Conservation (phyloP, 2,888 invertebrate species). For the Stramonita haemastoma region DNA sequence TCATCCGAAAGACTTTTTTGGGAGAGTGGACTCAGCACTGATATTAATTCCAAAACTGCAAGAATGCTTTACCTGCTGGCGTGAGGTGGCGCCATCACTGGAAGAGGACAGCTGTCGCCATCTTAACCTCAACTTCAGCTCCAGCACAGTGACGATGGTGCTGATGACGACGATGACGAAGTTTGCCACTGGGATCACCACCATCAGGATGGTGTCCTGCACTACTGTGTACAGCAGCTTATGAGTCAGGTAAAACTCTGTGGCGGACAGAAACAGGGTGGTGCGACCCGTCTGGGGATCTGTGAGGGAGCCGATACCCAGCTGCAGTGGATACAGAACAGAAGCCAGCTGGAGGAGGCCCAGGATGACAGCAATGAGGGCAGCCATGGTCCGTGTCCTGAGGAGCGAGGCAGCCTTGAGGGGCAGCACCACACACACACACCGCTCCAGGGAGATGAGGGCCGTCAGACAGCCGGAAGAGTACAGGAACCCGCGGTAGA, state of each 20-base stretch:
- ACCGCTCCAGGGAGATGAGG: conserved; percentile 34
- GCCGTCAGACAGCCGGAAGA: conserved; percentile 28
- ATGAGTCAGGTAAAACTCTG: background rate
- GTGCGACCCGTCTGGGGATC: background rate
- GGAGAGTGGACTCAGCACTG: too few relatives aligned
- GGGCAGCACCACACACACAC: conserved; percentile 33
- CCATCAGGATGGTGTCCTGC: conserved; percentile 32
- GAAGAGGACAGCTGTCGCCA: conserved; percentile 24
- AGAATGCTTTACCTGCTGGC: too few relatives aligned
- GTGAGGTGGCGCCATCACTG: too few relatives aligned
- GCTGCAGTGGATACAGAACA: conserved; percentile 28
- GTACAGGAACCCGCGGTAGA: conserved; percentile 39
- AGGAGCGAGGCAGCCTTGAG: conserved; percentile 26
- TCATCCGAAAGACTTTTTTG: too few relatives aligned
- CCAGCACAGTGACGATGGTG: conserved; percentile 34
- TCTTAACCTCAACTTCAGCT: conserved; percentile 23
- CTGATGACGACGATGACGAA: background rate
- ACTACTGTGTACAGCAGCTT: conserved; percentile 15
- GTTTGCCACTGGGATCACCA: conserved; percentile 18
- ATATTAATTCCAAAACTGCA: too few relatives aligned
- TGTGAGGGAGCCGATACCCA: background rate
- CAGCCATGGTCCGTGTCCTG: conserved; percentile 30
- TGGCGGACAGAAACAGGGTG: conserved; percentile 2
- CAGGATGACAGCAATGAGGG: background rate
- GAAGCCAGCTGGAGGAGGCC: background rate